Evolutionary conservation across 1,140 invertebrate genomes (phyloP).

Genomic region (Zeugodacus cucurbitae): DNA sequence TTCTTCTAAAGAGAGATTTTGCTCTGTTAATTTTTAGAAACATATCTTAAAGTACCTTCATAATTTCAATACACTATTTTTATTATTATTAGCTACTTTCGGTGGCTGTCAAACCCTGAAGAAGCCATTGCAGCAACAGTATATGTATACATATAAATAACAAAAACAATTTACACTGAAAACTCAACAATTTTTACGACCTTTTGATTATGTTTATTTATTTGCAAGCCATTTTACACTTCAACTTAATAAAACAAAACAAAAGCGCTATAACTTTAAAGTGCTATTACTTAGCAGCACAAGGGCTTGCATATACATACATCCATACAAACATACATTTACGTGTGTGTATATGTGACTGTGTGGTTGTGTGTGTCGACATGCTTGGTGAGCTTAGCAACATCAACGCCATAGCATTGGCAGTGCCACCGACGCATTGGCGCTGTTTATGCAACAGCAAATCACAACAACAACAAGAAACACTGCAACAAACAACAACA

Average conservation of each 20-base stretch:
- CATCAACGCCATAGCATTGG: neutral
- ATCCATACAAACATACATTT: no score
- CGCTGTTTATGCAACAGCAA: slow-evolving; percentile 11
- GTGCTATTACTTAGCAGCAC: neutral
- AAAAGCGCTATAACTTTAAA: slow-evolving; percentile 27
- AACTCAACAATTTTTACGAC: slow-evolving; percentile 1
- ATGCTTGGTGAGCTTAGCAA: neutral
- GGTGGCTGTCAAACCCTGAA: no score
- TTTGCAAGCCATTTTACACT: slow-evolving; percentile 28
- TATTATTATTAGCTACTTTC: no score
- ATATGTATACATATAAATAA: neutral
- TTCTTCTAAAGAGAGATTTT: no score
- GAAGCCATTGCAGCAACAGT: no score
- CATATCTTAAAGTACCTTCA: no score
- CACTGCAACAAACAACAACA: neutral
- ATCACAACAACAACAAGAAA: neutral
- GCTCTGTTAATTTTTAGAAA: no score
- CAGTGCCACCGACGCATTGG: neutral
- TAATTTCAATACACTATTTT: no score
- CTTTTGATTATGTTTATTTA: slow-evolving; percentile 34
- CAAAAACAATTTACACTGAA: neutral
- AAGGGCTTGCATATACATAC: no score
- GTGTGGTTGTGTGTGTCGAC: neutral
- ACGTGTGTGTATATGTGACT: neutral
- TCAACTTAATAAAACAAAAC: slow-evolving; percentile 29